Evolutionary conservation across 2,888 invertebrate genomes (phyloP).

Genomic region (Gryllus longicercus): DNA sequence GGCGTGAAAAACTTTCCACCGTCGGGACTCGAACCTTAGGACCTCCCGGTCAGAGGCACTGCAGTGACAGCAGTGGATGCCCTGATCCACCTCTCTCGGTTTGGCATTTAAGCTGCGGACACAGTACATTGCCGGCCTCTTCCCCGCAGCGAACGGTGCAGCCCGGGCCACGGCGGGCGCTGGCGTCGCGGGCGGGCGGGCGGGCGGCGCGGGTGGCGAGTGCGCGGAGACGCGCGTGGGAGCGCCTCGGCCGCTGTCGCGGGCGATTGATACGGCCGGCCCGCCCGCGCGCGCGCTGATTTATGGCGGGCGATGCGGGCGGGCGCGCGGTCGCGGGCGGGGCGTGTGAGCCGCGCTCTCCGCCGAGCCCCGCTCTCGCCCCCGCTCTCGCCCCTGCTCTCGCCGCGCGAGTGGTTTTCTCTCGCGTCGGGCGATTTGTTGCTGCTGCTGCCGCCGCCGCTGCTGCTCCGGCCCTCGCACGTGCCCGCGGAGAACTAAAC

Average conservation of each 20-base stretch:
- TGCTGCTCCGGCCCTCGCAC: too few species aligned
- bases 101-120: too few species aligned
- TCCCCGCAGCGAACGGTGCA: too few species aligned
- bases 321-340: too few species aligned
- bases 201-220: not conserved
- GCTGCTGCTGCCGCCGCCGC: not conserved
- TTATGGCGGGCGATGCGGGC: not conserved
- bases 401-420: not conserved
- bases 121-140: too few species aligned
- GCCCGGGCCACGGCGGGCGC: too few species aligned
- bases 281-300: not conserved
- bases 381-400: not conserved
- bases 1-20: too few species aligned
- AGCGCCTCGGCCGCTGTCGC: not conserved
- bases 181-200: not conserved
- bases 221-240: not conserved
- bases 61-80: too few species aligned
- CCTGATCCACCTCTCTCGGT: too few species aligned
- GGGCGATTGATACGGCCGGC: not conserved
- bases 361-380: not conserved
- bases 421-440: not conserved
- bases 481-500: too few species aligned
- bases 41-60: too few species aligned
- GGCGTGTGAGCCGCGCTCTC: not conserved
- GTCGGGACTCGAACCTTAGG: too few species aligned